Conservation (phyloP, 2,797 vertebrate genomes). For the Cuculus canorus region DNA sequence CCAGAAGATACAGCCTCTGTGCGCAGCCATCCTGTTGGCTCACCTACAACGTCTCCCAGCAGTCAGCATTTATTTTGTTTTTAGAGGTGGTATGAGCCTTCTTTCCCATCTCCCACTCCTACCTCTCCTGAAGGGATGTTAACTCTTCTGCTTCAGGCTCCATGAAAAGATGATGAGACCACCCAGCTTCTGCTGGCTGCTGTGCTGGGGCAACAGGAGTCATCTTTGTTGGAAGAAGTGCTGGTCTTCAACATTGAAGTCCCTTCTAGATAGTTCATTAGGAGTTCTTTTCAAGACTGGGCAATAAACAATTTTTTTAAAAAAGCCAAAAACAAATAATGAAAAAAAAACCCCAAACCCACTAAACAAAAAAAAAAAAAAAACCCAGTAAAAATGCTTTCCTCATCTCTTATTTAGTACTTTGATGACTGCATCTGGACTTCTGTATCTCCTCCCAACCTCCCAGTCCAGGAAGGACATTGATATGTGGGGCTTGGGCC, state of each 20-base stretch:
- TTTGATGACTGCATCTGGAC: neutral
- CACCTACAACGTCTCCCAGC: neutral
- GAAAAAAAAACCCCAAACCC: neutral
- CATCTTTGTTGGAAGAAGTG: neutral
- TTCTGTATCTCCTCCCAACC: rapidly evolving
- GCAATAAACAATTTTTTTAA: neutral
- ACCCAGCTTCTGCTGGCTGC: neutral
- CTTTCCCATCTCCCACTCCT: neutral
- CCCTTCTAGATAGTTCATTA: neutral
- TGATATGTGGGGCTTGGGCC: rapidly evolving
- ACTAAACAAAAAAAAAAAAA: neutral
- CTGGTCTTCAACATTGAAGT: neutral
- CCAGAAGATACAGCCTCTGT: neutral
- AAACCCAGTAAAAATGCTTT: neutral
- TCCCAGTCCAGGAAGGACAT: neutral
- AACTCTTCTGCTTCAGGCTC: neutral
- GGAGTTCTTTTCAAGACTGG: neutral
- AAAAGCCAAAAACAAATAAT: too few relatives aligned
- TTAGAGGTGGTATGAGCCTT: neutral
- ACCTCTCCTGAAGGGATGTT: neutral
- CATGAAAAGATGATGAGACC: neutral
- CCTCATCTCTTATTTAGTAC: neutral
- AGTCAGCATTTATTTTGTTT: neutral
- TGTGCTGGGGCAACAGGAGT: rapidly evolving
- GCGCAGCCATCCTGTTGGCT: too few relatives aligned